Base-by-base conservation (phyloP, 2,113 vertebrate genomes). In the Globicephala melas region DNA sequence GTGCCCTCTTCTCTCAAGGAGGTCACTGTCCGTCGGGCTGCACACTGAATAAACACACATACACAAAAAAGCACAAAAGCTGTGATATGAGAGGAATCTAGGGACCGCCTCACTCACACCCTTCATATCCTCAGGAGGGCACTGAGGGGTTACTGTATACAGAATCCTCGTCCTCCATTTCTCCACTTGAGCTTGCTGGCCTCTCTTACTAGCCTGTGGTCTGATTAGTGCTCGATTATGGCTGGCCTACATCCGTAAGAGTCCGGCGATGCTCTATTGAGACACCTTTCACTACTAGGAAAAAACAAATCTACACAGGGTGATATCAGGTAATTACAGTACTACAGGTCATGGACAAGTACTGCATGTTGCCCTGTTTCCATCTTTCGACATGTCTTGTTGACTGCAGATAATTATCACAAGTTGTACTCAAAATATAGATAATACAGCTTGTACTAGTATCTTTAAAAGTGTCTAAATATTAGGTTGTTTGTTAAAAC, bases 391-490 rank as follows among this genome's bases (percentile, higher is more conserved):
- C 62, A 50, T 1, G 60, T 9, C 33, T 38, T 80, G 11, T 23
- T 77, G 60, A 81, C 25, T 41, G 5, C 10, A 62, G 50, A 67
- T 33, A 55, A 81, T n/a, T 21, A 33, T 41, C 28, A 33, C 36
- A 44, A 21, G 28, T 6, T 12, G 8, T 53, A 26, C 53, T 77
- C 55, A 68, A 74, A 88, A 63, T 38, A 31, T 2, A 85, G 20
- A 41, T 20, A 17, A 26, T 38, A 25, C 17, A 83, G 60, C 28
- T 81, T 76, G 13, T 53, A 73, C 28, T 28, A 31, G 14, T 50
- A 47, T 63, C 53, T 68, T 60, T 62, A 84, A 65, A 94, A n/a
- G n/a, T 70, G 41, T 85, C 33, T 86, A 89, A 71, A 95, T 47
- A 47, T 31, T 63, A 79, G 6, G 23, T 65, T 31, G 8, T 44